Percentiles rank a stretch among this genome's conserved stretches.
Conservation (phyloP, 2,113 vertebrate species). For the Chrysochloris asiatica region DNA sequence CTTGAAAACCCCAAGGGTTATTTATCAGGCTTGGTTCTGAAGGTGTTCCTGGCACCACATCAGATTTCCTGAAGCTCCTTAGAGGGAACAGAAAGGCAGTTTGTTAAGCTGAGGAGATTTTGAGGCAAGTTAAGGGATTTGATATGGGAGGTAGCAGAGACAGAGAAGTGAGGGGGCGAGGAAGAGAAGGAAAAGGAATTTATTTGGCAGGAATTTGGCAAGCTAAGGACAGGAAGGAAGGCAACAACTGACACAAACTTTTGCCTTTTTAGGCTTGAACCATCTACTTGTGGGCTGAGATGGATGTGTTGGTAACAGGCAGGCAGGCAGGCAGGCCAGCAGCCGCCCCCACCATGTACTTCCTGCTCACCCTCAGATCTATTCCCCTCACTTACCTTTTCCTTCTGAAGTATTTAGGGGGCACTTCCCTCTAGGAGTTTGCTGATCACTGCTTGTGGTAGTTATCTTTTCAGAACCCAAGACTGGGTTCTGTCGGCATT, state of each 20-base stretch:
- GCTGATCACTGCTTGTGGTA: fast-evolving
- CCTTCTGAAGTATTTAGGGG: background rate
- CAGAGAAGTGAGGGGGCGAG: slow-evolving; percentile 55
- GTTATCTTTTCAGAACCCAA: background rate
- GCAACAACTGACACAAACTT: slow-evolving; percentile 59
- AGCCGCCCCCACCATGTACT: background rate
- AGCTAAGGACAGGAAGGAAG: slow-evolving; percentile 60
- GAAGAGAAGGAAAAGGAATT: slow-evolving; percentile 66
- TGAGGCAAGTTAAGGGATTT: background rate
- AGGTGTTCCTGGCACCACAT: background rate
- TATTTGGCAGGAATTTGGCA: slow-evolving; percentile 71
- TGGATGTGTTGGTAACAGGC: background rate
- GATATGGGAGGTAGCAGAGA: slow-evolving; percentile 39
- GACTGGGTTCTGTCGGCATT: background rate
- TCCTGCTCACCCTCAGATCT: slow-evolving; percentile 9
- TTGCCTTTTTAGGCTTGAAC: slow-evolving; percentile 75
- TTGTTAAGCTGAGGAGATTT: background rate
- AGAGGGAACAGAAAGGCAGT: background rate
- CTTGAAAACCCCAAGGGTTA: background rate
- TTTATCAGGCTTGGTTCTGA: background rate
- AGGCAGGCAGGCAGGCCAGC: slow-evolving; percentile 27
- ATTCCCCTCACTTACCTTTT: background rate
- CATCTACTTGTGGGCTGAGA: slow-evolving; percentile 36
- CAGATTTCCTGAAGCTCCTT: background rate
- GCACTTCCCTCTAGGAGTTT: background rate